Conservation (phyloP, 2,113 vertebrate species). For the Sebastes fasciatus region DNA sequence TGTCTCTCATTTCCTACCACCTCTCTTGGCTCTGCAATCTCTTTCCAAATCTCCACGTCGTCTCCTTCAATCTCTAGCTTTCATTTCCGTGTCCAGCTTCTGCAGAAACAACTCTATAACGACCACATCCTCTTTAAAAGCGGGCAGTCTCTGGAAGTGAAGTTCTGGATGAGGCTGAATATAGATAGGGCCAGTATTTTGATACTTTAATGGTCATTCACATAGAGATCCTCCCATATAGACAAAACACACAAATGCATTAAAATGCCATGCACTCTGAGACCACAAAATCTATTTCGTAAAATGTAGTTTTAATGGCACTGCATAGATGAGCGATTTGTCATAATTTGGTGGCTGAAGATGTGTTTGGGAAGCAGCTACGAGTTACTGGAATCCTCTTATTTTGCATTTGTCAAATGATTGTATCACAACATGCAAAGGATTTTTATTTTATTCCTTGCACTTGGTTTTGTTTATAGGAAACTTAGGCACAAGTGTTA, state of each 20-base stretch:
- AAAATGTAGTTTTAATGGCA: slow-evolving; percentile 24
- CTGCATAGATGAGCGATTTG: neutral
- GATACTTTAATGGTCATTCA: slow-evolving; percentile 32
- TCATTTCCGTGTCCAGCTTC: slow-evolving; percentile 7
- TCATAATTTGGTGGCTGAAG: slow-evolving; percentile 13
- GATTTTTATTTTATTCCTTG: neutral
- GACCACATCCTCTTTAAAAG: slow-evolving; percentile 45
- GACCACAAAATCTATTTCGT: neutral
- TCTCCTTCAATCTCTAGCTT: neutral
- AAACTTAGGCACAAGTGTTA: neutral
- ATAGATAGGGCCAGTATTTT: neutral
- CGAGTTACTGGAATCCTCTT: neutral
- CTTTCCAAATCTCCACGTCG: neutral
- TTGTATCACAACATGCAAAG: neutral
- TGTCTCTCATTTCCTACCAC: neutral
- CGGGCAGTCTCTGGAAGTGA: neutral
- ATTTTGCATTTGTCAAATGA: slow-evolving; percentile 7
- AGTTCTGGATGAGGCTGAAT: slow-evolving; percentile 8
- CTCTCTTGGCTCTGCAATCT: neutral
- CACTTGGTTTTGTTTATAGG: neutral
- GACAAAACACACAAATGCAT: neutral
- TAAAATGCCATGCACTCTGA: neutral
- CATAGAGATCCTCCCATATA: neutral
- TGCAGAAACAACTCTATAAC: slow-evolving; percentile 44
- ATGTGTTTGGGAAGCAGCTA: neutral